Evolutionary conservation across 2,797 vertebrate species (phyloP).

Genomic region (Cyprinodon diabolis): DNA sequence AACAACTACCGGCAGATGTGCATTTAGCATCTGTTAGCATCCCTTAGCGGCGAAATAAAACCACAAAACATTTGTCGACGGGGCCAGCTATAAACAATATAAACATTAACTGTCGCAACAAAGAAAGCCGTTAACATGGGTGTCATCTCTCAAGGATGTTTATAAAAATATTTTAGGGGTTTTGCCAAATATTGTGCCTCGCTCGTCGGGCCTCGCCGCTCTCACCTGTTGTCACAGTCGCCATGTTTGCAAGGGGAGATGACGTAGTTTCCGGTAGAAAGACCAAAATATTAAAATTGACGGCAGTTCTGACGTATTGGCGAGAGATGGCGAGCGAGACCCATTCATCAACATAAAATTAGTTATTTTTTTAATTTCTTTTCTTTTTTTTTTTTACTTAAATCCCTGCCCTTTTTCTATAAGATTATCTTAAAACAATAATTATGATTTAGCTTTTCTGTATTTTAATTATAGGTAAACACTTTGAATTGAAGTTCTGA

Average conservation of each 20-base stretch:
- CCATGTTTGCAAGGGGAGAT: constrained; percentile 74
- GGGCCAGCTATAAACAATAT: neutral
- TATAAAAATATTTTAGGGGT: neutral
- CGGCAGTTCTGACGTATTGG: neutral
- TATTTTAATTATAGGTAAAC: no score
- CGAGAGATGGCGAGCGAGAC: neutral
- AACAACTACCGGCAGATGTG: no score
- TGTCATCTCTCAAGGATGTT: accelerated
- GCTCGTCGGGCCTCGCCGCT: constrained; percentile 48
- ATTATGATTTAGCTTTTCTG: no score
- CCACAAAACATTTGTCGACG: neutral
- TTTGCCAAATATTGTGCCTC: neutral
- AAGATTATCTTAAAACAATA: no score
- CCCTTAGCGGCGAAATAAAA: constrained; percentile 13
- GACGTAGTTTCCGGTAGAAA: neutral
- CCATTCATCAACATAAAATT: neutral
- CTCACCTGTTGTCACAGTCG: constrained; percentile 86
- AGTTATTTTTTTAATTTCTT: no score
- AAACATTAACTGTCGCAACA: accelerated
- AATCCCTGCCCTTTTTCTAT: no score
- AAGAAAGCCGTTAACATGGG: accelerated
- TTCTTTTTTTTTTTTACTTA: no score
- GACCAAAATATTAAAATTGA: neutral
- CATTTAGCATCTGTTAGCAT: constrained; percentile 33
- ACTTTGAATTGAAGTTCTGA: no score